These are phyloP conservation scores for Tenualosa thibaudeaui DNA, from an alignment of 2,797 vertebrate species.

Conservation along the genomic window DNA sequence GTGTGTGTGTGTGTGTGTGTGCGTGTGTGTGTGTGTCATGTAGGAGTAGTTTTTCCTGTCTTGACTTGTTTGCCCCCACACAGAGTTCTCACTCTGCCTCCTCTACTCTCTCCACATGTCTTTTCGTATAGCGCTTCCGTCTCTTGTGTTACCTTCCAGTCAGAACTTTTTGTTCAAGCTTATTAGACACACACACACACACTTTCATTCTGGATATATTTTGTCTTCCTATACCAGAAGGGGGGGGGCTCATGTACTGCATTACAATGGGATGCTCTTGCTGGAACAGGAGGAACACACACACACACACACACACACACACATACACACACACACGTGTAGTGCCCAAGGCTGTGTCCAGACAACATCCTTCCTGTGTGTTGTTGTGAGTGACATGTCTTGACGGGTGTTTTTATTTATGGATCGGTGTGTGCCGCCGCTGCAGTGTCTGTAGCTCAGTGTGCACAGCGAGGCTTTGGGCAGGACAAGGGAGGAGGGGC, in stretches of 20 bases:
- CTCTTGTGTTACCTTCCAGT: background rate
- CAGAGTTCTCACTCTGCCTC: background rate
- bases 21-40: background rate
- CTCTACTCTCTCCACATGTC: background rate
- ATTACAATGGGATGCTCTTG: background rate
- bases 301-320: too few species aligned
- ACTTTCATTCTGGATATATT: background rate
- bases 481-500: background rate
- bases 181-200: background rate
- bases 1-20: constrained; percentile 2
- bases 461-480: background rate
- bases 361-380: constrained; percentile 18
- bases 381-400: constrained; percentile 53
- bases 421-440: constrained; percentile 13
- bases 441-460: too few species aligned
- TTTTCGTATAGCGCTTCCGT: background rate
- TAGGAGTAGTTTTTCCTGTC: constrained; percentile 23
- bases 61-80: constrained; percentile 12
- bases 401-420: constrained; percentile 70
- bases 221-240: background rate
- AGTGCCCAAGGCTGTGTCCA: constrained; percentile 24
- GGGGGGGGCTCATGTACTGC: background rate
- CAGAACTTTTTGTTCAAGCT: background rate
- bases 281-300: background rate
- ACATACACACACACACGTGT: background rate